Evolutionary conservation across 2,888 invertebrate species (phyloP), one percentile per base, ranked within the genome.

Genomic region (Disparrhopalites patrizii): DNA sequence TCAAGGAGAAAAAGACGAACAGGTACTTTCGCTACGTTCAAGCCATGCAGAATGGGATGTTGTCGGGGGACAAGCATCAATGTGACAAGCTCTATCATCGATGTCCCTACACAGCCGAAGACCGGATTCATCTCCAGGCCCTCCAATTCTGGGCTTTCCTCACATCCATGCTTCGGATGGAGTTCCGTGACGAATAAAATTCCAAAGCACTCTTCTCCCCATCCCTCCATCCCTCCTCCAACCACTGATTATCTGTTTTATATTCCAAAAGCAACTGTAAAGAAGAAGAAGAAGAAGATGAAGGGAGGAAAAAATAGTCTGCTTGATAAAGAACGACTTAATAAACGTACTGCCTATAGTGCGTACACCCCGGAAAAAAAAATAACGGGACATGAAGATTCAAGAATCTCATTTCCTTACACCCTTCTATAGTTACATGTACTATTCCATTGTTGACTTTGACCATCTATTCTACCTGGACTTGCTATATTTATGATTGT

Each of bases 71-170:
- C 27, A 63, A 66, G 10, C 67, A 62, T 8, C 43, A 55, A 31
- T 76, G 76, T 64, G 67, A 64, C 5, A 70, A 68, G 31, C 61
- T 70, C 23, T 77, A 70, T 70, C 66, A 71, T 30, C 67, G 61
- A n/a, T 77, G 77, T 40, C 76, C 76, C 13, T 73, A 75, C 67
- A 69, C 76, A 0, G 73, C 76, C 4, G 54, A 50, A 40, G 74
- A 76, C 30, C 66, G 76, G 55, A 63, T 77, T 20, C 76, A 77
- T 68, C 76, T 76, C 74, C 75, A 76, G 23, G 76, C 76, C 20
- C 70, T 77, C 10, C 74, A 76, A 65, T 76, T 77, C 61, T 77
- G 77, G 77, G 75, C 76, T 66, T 76, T 75, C 65, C 73, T 77
- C 43, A 72, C 76, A 10, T 72, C 73, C 55, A 74, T 75, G 36